Percentiles rank a stretch among this genome's conserved stretches.
Evolutionary conservation across 2,113 vertebrate species (phyloP).

Genomic region (Acrocephalus kingi): DNA sequence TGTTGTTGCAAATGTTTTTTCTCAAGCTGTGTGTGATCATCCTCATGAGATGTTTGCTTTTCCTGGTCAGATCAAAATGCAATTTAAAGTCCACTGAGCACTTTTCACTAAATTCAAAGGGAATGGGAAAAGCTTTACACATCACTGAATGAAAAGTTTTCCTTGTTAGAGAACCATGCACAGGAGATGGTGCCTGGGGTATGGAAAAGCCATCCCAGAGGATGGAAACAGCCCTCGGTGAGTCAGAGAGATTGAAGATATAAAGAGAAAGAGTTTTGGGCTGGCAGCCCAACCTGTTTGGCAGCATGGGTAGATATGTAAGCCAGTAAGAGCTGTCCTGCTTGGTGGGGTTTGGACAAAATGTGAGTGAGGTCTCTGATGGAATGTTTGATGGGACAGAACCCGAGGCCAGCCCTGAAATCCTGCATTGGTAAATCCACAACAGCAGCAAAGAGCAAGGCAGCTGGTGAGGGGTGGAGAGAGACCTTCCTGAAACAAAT

Average conservation of each 20-base stretch:
- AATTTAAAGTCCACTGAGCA: not conserved
- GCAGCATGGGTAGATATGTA: not conserved
- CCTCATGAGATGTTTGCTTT: not conserved
- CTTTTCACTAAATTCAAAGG: not conserved
- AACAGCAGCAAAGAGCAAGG: not conserved
- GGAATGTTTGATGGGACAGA: not conserved
- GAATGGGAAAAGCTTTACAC: not conserved
- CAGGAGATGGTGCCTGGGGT: not conserved
- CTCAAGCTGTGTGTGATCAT: not conserved
- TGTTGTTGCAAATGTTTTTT: not conserved
- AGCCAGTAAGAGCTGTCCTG: not conserved
- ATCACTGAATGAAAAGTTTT: not conserved
- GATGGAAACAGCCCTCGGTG: not conserved
- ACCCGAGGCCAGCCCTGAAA: not conserved
- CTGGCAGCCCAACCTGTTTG: not conserved
- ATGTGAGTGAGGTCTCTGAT: not conserved
- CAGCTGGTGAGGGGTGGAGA: not conserved
- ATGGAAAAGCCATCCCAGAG: not conserved
- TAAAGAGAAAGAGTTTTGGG: not conserved
- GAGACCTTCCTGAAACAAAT: not conserved
- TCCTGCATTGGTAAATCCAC: rapidly evolving
- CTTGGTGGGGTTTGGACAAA: not conserved
- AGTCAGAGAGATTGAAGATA: not conserved
- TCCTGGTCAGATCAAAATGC: not conserved
- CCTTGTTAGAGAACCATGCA: not conserved